Base-by-base conservation (phyloP, 2,113 vertebrate genomes). In the Hypomesus transpacificus region DNA sequence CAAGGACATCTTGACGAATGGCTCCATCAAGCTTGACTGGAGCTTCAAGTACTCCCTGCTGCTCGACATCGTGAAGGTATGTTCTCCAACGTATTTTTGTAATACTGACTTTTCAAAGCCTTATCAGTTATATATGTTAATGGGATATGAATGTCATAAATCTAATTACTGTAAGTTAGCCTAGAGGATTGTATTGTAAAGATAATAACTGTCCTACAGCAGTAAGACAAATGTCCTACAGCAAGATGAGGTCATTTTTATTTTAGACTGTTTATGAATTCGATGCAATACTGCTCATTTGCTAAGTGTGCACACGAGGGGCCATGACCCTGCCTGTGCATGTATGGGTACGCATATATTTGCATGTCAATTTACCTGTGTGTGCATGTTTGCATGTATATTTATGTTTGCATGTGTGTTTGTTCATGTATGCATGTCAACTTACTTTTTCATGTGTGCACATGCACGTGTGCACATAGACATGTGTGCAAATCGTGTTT, bases 41-140 rank as follows among this genome's bases (percentile, higher is more conserved):
- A 78, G 26, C n/a, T 85, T 86, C 60, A 85, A 82, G 62, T 85
- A 68, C 62, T 87, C 74, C 20, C 73, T 81, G 26, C 78, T 83
- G 83, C 62, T 84, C 52, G 81, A 83, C 63, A 82, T 85, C 17
- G 77, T 82, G 11, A 83, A 85, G 79, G 83, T 85, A 74, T 56
- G 52, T 6, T 22, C 22, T 56, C 14, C 61, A 22, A 56, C 11
- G 13, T 9, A 9, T 9, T 8, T 46, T 46, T 46, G 39, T 46
- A 58, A 22, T 24, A 22, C 51, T 20, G 16, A 21, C 9, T 17
- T 56, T 20, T 56, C 54, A 21, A 34, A 58, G 17, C 13, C 6
- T 39, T 46, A 58, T 21, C 28, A 69, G 18, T 50, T 66, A 8
- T 20, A 24, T 22, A 31, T 68, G 24, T 17, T 26, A 53, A 52